Base-by-base conservation (phyloP, 2,888 invertebrate species). In the Latheticus oryzae region DNA sequence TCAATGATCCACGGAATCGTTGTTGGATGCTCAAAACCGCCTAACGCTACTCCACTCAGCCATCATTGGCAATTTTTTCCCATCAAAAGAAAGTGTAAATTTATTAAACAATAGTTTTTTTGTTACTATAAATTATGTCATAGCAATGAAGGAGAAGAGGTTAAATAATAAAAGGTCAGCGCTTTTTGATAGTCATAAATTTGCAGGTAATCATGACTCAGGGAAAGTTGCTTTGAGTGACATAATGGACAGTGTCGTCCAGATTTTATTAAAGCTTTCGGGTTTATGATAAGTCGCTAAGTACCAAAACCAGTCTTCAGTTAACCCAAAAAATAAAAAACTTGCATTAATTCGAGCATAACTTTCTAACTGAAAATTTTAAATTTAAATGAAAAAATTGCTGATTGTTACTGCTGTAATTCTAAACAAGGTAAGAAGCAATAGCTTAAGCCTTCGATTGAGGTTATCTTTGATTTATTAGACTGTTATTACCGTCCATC, bases 1-100 rank as follows among this genome's bases (percentile, higher is more conserved):
- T 74, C 75, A 75, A 74, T 74, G 75, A 74, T 74, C 75, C 73
- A 65, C 65, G 68, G 67, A 71, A 70, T 66, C 68, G 68, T 55
- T 60, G 50, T 50, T 26, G 56, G 16, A 26, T 43, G 26, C 33
- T 24, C 26, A 40, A 32, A 37, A 19, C 32, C 17, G 32, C 28
- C 30, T 13, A 24, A 42, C 38, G 40, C 52, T 38, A 38, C 38
- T 35, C 35, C 16, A 16, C 37, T 30, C 33, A 17, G 19, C 30
- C n/a, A 30, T 15, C 21, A 28, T 5, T 30, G 1, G 45, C 47
- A 21, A 26, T 30, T 40, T 51, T 40, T 38, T 38, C 17, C 11
- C 38, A n/a, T 23, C 24, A 23, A 4, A 16, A 17, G 30, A 45
- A 45, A 45, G 45, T 45, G 45, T 17, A n/a, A n/a, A n/a, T n/a